These are phyloP conservation scores for Dendrolimus houi DNA, from an alignment of 2,888 invertebrate species.

Conservation along the genomic window DNA sequence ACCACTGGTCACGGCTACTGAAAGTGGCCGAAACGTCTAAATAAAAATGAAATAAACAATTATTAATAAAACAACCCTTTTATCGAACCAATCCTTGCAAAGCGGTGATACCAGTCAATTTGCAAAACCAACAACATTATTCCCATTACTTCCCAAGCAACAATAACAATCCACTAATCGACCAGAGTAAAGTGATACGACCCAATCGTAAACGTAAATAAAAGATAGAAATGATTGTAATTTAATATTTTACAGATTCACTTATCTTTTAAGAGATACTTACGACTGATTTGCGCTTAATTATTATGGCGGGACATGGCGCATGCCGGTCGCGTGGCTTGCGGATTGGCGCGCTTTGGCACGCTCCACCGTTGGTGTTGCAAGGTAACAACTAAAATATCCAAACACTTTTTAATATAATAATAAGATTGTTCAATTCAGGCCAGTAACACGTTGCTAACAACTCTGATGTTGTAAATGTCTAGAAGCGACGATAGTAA, in stretches of 20 bases:
- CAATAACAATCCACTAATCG: slow-evolving; percentile 24
- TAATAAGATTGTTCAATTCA: not conserved
- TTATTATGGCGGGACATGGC: slow-evolving; percentile 35
- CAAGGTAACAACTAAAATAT: no score
- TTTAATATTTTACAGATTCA: slow-evolving; percentile 43
- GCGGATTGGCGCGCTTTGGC: not conserved
- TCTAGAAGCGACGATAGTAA: not conserved
- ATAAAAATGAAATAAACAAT: no score
- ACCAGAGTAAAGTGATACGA: slow-evolving; percentile 50
- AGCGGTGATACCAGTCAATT: not conserved
- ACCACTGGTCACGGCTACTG: no score
- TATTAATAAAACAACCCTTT: no score
- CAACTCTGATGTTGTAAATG: not conserved
- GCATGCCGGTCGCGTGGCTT: slow-evolving; percentile 44
- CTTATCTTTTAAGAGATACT: slow-evolving; percentile 43
- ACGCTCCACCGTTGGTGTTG: no score
- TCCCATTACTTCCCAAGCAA: not conserved
- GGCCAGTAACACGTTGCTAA: not conserved
- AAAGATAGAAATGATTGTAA: slow-evolving; percentile 58
- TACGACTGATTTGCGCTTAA: slow-evolving; percentile 53
- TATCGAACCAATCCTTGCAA: no score
- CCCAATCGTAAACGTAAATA: slow-evolving; percentile 70
- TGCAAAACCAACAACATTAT: not conserved
- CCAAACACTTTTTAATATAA: no score
- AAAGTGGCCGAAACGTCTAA: no score